Conservation (phyloP, 2,113 vertebrate species). For the Vicugna pacos region DNA sequence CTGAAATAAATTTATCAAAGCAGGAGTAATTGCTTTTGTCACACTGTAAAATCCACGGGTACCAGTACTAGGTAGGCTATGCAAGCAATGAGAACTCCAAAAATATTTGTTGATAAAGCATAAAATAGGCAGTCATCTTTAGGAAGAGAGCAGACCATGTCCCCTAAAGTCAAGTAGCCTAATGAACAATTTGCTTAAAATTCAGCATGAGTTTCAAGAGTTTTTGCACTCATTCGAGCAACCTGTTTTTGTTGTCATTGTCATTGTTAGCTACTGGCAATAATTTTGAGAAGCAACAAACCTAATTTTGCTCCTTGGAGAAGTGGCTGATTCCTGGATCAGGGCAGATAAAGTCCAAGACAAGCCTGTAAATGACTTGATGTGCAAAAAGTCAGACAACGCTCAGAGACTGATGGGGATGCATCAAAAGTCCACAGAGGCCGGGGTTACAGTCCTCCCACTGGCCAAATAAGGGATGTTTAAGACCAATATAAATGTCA, state of each 20-base stretch:
- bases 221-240: background rate
- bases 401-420: background rate
- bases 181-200: background rate
- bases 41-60: background rate
- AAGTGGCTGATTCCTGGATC: background rate
- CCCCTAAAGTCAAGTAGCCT: background rate
- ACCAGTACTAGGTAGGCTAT: background rate
- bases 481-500: slow-evolving; percentile 8
- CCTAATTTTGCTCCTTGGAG: background rate
- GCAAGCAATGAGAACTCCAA: background rate
- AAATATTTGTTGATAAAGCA: background rate
- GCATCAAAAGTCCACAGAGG: background rate
- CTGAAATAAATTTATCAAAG: background rate
- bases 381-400: background rate
- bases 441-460: background rate
- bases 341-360: background rate
- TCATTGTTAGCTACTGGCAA: background rate
- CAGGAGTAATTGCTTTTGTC: background rate
- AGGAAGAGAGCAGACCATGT: background rate
- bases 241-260: background rate
- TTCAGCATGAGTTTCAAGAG: background rate
- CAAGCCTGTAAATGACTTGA: background rate
- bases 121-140: background rate
- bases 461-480: background rate
- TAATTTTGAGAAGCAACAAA: background rate